phyloP scores from a whole-genome alignment of 92 coral and sea anemone species.

The Muricea muricata region DNA sequence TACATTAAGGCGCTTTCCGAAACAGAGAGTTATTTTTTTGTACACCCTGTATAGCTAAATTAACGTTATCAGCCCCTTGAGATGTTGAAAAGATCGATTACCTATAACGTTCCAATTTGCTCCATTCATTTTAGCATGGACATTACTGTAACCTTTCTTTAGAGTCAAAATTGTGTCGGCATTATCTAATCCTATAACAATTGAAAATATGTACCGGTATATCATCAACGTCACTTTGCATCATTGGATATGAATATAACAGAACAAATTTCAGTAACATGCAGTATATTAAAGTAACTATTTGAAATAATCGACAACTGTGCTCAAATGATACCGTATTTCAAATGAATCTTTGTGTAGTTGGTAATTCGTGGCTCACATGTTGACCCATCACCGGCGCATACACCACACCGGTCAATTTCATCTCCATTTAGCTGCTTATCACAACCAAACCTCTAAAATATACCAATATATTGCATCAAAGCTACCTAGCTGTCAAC shows the following conservation, averaged over 20 bases:
- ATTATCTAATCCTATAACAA: neutral
- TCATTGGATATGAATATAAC: too few species aligned
- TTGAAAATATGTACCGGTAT: too few species aligned
- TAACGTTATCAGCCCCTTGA: too few species aligned
- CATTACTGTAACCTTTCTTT: slow-evolving; percentile 18
- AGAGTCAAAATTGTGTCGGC: slow-evolving; percentile 6
- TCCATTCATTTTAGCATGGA: slow-evolving; percentile 22
- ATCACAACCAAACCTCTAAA: slow-evolving; percentile 43
- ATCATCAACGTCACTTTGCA: too few species aligned
- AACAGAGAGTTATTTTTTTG: too few species aligned
- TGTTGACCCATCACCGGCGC: slow-evolving; percentile 40
- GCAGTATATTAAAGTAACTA: too few species aligned
- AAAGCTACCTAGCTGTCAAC: too few species aligned
- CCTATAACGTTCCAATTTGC: slow-evolving; percentile 10
- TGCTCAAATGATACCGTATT: slow-evolving; percentile 13
- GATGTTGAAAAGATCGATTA: too few species aligned
- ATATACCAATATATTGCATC: too few species aligned
- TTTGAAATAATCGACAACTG: neutral
- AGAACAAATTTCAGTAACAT: too few species aligned
- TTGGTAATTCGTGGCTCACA: slow-evolving; percentile 28
- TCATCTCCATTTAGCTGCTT: slow-evolving; percentile 25
- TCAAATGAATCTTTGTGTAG: slow-evolving; percentile 18
- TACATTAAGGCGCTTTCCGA: too few species aligned
- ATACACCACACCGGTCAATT: slow-evolving; percentile 45
- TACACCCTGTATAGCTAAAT: too few species aligned